Evolutionary conservation across 2,797 vertebrate genomes (phyloP).

Genomic region (Cheirogaleus major): DNA sequence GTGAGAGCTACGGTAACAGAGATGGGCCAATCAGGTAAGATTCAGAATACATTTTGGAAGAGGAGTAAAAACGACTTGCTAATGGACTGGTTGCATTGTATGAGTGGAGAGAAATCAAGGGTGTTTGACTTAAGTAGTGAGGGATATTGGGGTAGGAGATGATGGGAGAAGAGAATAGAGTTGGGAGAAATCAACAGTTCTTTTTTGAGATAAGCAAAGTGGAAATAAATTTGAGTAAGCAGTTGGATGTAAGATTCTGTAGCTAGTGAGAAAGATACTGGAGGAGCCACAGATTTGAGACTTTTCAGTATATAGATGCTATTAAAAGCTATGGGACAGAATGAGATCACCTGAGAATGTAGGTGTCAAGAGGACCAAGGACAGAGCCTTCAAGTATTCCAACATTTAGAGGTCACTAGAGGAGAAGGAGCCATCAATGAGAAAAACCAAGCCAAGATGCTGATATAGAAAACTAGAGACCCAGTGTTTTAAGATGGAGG

Average conservation of each 20-base stretch:
- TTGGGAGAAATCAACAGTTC: conserved; percentile 36
- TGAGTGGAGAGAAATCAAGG: neutral
- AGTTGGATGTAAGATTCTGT: neutral
- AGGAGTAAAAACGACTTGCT: neutral
- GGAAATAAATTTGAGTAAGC: conserved; percentile 21
- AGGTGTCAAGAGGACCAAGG: neutral
- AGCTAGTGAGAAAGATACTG: neutral
- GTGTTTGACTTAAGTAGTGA: neutral
- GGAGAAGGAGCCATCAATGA: neutral
- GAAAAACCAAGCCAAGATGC: neutral
- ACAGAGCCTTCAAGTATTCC: neutral
- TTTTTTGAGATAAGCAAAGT: neutral
- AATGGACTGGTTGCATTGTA: neutral
- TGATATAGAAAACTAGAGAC: neutral
- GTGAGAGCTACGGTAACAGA: neutral
- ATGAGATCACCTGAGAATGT: neutral
- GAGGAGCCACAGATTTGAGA: neutral
- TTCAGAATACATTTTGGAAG: neutral
- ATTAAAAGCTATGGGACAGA: conserved; percentile 29
- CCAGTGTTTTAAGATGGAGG: neutral
- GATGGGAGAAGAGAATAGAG: neutral
- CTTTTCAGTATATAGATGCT: conserved; percentile 14
- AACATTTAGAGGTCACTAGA: conserved; percentile 30
- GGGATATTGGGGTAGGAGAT: neutral
- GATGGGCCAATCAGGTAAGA: neutral